Evolutionary conservation across 1,140 invertebrate species (phyloP).

Genomic region (Lepidurus apus): DNA sequence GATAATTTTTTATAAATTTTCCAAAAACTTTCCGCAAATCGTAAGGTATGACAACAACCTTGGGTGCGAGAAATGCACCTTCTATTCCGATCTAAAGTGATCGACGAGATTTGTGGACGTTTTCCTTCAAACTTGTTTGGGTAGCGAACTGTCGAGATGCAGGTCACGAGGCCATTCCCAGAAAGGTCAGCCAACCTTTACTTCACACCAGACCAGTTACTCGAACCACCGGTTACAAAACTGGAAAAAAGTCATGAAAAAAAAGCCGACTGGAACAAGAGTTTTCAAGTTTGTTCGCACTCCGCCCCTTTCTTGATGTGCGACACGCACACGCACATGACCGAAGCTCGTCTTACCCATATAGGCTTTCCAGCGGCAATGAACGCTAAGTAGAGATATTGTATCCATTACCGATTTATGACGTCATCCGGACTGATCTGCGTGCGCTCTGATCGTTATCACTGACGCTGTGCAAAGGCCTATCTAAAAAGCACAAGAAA

Average conservation of each 20-base stretch:
- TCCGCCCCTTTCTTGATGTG: not conserved
- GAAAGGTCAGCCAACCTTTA: constrained; percentile 10
- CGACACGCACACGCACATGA: not conserved
- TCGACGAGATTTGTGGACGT: not conserved
- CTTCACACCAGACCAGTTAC: constrained; percentile 5
- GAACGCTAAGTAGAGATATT: not conserved
- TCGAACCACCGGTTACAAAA: not conserved
- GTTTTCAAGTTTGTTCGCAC: not conserved
- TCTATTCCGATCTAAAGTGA: not conserved
- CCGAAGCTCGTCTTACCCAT: not conserved
- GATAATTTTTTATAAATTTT: no score
- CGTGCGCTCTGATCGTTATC: not conserved
- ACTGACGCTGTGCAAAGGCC: not conserved
- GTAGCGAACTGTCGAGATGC: not conserved
- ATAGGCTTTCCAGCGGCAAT: not conserved
- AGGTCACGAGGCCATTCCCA: not conserved
- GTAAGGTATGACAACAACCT: no score
- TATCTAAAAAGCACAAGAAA: not conserved
- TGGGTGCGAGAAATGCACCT: no score
- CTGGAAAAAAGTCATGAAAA: not conserved
- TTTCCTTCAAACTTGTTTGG: constrained; percentile 3
- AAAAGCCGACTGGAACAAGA: not conserved
- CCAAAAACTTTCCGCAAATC: no score
- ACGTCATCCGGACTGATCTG: not conserved
- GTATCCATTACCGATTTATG: constrained; percentile 6